Evolutionary conservation across 2,888 invertebrate species (phyloP).

Genomic region (Trachelus troglodyta): DNA sequence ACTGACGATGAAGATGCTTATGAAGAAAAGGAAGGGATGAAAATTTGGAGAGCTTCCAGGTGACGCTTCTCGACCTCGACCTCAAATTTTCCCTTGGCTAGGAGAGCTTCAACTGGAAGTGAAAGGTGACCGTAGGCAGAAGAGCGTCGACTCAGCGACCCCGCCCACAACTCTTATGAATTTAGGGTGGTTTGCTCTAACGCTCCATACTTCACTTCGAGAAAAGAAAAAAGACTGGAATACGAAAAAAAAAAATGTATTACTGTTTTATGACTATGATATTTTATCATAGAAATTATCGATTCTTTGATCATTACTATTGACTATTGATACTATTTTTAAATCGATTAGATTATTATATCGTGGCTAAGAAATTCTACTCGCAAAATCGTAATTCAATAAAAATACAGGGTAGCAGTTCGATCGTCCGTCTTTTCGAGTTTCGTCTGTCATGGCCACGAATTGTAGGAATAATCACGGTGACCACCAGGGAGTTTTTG

Average conservation of each 20-base stretch:
- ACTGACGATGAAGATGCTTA: neutral
- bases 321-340: neutral
- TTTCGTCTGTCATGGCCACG: conserved; percentile 49
- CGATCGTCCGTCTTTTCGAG: conserved; percentile 24
- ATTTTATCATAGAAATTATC: neutral
- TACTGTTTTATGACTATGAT: neutral
- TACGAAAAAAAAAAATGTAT: neutral
- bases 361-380: neutral
- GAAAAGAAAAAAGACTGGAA: neutral
- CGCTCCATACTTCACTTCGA: neutral
- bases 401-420: neutral
- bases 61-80: neutral
- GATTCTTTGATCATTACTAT: neutral
- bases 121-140: neutral
- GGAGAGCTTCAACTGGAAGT: neutral
- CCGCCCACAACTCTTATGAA: neutral
- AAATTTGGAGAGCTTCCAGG: neutral
- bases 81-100: neutral
- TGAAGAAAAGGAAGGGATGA: neutral
- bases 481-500: conserved; percentile 12
- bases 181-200: neutral
- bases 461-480: conserved; percentile 28
- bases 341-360: neutral
- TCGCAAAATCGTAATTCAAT: neutral
- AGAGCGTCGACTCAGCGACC: neutral